Evolutionary conservation across 2,113 vertebrate species (phyloP).

Genomic region (Elephas maximus): DNA sequence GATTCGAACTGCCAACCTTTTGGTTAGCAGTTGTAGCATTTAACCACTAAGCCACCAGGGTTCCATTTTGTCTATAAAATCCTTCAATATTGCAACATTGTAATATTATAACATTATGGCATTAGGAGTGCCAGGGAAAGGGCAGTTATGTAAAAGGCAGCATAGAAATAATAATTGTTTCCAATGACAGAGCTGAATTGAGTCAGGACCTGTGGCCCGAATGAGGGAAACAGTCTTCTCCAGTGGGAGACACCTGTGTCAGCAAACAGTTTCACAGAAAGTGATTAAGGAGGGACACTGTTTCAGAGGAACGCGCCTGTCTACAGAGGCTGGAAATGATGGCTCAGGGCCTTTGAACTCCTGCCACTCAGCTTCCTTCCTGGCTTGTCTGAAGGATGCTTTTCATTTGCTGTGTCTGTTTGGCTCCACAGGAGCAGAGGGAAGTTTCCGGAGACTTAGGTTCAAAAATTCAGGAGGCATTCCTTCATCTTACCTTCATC

Average conservation of each 20-base stretch:
- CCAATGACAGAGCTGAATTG: not conserved
- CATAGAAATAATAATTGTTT: not conserved
- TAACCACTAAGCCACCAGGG: no score
- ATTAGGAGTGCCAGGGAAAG: accelerated
- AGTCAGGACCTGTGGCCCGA: not conserved
- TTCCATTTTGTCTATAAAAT: no score
- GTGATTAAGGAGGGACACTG: not conserved
- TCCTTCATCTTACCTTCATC: not conserved
- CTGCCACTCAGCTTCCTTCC: not conserved
- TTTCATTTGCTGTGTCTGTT: conserved; percentile 12
- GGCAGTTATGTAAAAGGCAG: not conserved
- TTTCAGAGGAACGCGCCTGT: not conserved
- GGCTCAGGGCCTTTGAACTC: not conserved
- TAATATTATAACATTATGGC: no score
- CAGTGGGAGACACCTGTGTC: not conserved
- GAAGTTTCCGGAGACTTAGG: conserved; percentile 38
- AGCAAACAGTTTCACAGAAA: not conserved
- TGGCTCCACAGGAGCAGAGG: not conserved
- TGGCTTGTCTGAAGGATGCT: conserved; percentile 35
- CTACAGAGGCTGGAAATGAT: not conserved
- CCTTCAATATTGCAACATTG: no score
- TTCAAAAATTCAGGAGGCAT: not conserved
- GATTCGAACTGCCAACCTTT: no score
- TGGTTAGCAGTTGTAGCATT: no score
- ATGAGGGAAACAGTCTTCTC: not conserved